Evolutionary conservation across 2,888 invertebrate genomes (phyloP).

Genomic region (Parthenolecanium corni): DNA sequence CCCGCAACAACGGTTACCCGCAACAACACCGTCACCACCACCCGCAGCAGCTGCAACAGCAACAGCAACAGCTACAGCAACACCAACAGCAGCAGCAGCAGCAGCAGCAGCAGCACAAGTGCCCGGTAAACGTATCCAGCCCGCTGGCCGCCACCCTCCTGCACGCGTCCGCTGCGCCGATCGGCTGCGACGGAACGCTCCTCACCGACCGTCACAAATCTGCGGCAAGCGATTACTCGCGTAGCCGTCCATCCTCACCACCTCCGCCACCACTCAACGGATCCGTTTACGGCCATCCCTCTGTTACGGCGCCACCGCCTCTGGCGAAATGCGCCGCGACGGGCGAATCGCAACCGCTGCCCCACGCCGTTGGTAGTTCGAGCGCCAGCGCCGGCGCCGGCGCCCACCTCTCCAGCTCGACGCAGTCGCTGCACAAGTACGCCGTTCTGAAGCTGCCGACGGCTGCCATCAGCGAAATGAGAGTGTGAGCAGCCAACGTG

Average conservation of each 20-base stretch:
- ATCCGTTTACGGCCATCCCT: constrained; percentile 25
- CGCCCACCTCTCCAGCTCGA: background rate
- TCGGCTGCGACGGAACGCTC: constrained; percentile 3
- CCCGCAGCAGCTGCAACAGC: too few relatives aligned
- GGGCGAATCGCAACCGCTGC: constrained; percentile 35
- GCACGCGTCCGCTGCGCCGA: constrained; percentile 9
- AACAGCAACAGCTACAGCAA: too few relatives aligned
- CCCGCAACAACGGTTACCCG: too few relatives aligned
- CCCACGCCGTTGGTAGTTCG: constrained; percentile 6
- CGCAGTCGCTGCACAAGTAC: constrained; percentile 35
- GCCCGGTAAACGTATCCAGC: background rate
- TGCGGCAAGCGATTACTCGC: too few relatives aligned
- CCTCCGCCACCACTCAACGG: constrained; percentile 34
- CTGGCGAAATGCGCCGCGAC: constrained; percentile 38
- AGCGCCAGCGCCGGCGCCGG: background rate
- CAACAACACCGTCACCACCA: too few relatives aligned
- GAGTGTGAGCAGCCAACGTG: constrained; percentile 50
- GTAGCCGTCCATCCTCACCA: too few relatives aligned
- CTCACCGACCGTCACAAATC: background rate
- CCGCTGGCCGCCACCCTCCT: constrained; percentile 18
- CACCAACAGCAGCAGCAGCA: too few relatives aligned
- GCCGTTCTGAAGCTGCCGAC: constrained; percentile 55
- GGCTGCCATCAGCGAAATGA: constrained; percentile 79
- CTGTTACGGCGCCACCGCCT: constrained; percentile 42
- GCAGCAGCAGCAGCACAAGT: background rate